phyloP scores from a whole-genome alignment of 2,797 vertebrate genomes.

The Acipenser ruthenus region DNA sequence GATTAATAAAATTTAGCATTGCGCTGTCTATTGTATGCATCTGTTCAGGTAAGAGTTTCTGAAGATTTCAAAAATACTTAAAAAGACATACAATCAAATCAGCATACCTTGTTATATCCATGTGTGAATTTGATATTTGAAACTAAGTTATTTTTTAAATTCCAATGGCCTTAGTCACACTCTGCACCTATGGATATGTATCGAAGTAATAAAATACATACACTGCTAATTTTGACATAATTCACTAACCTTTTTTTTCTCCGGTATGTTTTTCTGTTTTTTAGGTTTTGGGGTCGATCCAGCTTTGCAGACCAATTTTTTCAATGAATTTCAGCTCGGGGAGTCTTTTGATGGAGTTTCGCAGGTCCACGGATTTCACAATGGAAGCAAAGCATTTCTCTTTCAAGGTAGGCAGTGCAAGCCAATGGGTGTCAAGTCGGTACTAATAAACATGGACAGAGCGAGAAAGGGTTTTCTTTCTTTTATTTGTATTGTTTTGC shows the following conservation, averaged over 20 bases:
- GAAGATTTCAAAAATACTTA: background rate
- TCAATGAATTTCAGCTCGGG: slow-evolving; percentile 78
- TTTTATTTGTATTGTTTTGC: too few relatives aligned
- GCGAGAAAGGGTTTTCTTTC: too few relatives aligned
- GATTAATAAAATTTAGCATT: slow-evolving; percentile 59
- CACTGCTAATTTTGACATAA: background rate
- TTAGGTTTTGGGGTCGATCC: slow-evolving; percentile 90
- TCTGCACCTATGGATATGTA: too few relatives aligned
- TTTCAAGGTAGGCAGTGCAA: slow-evolving; percentile 79
- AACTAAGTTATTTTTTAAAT: too few relatives aligned
- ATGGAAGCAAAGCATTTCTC: slow-evolving; percentile 89
- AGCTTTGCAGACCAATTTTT: slow-evolving; percentile 80
- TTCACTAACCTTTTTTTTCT: background rate
- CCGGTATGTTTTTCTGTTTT: slow-evolving; percentile 54
- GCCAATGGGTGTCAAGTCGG: background rate
- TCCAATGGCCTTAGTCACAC: too few relatives aligned
- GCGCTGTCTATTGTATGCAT: slow-evolving; percentile 49
- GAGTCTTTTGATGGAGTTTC: slow-evolving; percentile 75
- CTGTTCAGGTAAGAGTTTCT: slow-evolving; percentile 52
- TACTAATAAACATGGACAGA: too few relatives aligned
- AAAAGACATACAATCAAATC: background rate
- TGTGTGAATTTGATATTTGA: too few relatives aligned
- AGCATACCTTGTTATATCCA: too few relatives aligned
- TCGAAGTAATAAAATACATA: too few relatives aligned
- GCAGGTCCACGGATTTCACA: slow-evolving; percentile 91